A percentile compares a stretch with the other conserved stretches of the same genome.
phyloP scores from a whole-genome alignment of 2,113 vertebrate species.

The Ramphastos sulfuratus region DNA sequence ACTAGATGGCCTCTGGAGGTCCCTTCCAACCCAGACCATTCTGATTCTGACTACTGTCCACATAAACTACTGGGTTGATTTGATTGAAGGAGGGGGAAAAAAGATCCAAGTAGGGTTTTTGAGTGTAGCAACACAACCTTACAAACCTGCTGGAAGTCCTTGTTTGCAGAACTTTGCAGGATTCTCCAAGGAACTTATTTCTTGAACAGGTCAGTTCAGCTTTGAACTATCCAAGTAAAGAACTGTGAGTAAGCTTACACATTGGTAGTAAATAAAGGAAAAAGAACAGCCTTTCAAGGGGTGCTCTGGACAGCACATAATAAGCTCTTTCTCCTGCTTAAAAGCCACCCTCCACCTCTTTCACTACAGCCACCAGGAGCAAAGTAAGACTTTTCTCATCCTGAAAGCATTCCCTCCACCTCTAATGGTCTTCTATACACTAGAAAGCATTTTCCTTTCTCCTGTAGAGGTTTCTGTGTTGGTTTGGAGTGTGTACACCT shows the following conservation, averaged over 20 bases:
- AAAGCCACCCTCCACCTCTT: neutral
- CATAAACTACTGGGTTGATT: neutral
- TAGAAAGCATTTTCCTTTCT: neutral
- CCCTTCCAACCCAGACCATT: no score
- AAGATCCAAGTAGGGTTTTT: neutral
- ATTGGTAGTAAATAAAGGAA: neutral
- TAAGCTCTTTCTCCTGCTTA: neutral
- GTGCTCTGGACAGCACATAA: neutral
- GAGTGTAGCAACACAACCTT: accelerated
- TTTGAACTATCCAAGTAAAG: neutral
- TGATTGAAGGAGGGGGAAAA: neutral
- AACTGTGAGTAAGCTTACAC: neutral
- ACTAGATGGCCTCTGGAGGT: no score
- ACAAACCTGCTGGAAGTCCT: neutral
- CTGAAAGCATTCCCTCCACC: neutral
- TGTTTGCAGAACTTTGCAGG: neutral
- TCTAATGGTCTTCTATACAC: neutral
- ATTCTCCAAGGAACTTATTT: neutral
- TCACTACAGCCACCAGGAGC: neutral
- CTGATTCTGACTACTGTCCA: no score
- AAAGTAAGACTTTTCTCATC: neutral
- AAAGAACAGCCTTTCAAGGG: neutral
- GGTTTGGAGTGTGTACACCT: neutral
- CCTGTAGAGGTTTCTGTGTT: accelerated
- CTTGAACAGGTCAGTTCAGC: neutral